Evolutionary conservation across 1,140 invertebrate species (phyloP).

Genomic region (Lysiphlebus fabarum): DNA sequence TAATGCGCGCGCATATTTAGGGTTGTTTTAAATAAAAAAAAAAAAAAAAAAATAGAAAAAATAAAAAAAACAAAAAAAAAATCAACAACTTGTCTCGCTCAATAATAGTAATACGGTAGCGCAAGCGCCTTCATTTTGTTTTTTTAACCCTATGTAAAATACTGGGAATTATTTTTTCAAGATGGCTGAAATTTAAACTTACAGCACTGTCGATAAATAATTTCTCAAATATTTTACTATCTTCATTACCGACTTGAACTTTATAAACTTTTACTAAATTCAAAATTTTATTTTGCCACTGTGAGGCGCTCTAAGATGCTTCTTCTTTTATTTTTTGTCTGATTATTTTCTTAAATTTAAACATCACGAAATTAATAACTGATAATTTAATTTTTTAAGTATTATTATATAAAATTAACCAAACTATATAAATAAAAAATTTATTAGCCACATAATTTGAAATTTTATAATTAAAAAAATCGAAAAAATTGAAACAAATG

Average conservation of each 20-base stretch:
- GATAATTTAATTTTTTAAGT: too few relatives aligned
- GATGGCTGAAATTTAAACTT: conserved; percentile 35
- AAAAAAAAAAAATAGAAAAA: conserved; percentile 40
- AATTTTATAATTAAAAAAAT: too few relatives aligned
- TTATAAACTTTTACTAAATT: conserved; percentile 10
- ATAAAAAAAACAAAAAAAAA: conserved; percentile 25
- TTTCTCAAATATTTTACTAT: conserved; percentile 21
- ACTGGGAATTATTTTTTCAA: conserved; percentile 39
- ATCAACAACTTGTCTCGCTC: conserved; percentile 40
- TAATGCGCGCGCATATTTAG: conserved; percentile 26
- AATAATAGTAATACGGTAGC: conserved; percentile 43
- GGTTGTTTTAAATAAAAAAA: conserved; percentile 43
- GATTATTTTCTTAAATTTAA: too few relatives aligned
- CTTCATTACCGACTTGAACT: conserved; percentile 38
- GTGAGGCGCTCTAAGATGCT: conserved; percentile 34
- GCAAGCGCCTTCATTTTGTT: conserved; percentile 55
- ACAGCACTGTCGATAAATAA: conserved; percentile 36
- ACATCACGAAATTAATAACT: too few relatives aligned
- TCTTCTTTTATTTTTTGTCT: conserved; percentile 19
- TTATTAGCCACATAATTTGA: too few relatives aligned
- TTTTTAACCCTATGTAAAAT: conserved; percentile 33
- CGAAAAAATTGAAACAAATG: too few relatives aligned
- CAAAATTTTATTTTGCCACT: conserved; percentile 20
- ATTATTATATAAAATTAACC: too few relatives aligned
- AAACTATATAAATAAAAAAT: too few relatives aligned